phyloP scores from a whole-genome alignment of 30 jellyfish, hydroid and myxozoan genomes.

The Hydractinia echinata region DNA sequence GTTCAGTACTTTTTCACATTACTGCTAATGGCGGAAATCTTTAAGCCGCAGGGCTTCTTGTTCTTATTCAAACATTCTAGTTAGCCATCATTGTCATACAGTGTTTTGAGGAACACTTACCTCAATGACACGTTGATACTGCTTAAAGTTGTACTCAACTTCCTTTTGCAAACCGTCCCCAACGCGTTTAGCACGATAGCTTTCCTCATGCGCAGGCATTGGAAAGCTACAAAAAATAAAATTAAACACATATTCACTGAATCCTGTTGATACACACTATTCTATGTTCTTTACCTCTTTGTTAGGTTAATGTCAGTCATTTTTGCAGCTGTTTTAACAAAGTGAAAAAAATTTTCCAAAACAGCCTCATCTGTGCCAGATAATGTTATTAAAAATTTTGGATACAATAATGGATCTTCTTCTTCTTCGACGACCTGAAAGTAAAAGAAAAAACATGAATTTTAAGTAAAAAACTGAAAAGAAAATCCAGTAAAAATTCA shows the following conservation, averaged over 20 bases:
- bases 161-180: constrained; percentile 48
- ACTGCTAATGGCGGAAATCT: no score
- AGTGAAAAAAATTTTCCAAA: constrained; percentile 48
- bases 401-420: constrained; percentile 44
- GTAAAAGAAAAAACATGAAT: not conserved
- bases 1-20: no score
- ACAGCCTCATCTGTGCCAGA: constrained; percentile 90
- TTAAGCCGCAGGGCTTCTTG: no score
- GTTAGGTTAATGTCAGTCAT: constrained; percentile 68
- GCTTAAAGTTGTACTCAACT: constrained; percentile 44
- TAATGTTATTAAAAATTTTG: constrained; percentile 48
- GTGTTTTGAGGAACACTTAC: not conserved
- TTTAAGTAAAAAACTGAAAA: not conserved
- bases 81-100: no score
- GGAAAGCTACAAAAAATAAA: constrained; percentile 37
- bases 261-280: not conserved
- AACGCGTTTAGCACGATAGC: constrained; percentile 32
- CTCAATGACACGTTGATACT: constrained; percentile 60
- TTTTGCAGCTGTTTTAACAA: constrained; percentile 77
- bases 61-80: no score
- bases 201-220: constrained; percentile 60
- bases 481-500: not conserved
- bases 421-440: constrained; percentile 71
- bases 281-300: constrained; percentile 50
- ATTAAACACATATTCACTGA: not conserved